These are phyloP conservation scores for Lathronympha strigana DNA, from an alignment of 2,888 invertebrate species.

Conservation along the genomic window DNA sequence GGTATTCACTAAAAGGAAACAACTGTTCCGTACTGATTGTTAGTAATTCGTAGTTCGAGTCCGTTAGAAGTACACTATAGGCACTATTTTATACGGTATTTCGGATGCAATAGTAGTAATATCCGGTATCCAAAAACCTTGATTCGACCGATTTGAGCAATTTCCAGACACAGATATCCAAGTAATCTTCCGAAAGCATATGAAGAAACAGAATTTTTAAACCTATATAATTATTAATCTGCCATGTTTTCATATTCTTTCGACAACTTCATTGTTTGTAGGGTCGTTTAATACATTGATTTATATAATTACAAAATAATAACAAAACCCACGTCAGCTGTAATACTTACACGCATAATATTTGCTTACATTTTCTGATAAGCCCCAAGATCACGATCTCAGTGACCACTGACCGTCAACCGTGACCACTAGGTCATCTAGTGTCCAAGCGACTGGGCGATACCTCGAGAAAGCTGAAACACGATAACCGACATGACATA, in stretches of 20 bases:
- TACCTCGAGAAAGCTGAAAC: slow-evolving; percentile 38
- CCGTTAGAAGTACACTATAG: slow-evolving; percentile 11
- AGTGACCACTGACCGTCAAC: slow-evolving; percentile 9
- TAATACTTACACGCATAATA: background rate
- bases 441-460: slow-evolving; percentile 25
- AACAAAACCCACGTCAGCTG: too few species aligned
- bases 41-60: slow-evolving; percentile 35
- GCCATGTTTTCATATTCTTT: too few species aligned
- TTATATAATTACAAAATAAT: too few species aligned
- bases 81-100: slow-evolving; percentile 2
- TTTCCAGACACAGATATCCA: too few species aligned
- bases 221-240: too few species aligned
- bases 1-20: slow-evolving; percentile 20
- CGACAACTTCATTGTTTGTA: too few species aligned
- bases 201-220: too few species aligned
- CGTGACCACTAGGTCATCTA: slow-evolving; percentile 35
- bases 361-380: slow-evolving; percentile 7
- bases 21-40: slow-evolving; percentile 46
- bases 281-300: too few species aligned
- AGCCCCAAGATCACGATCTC: slow-evolving; percentile 1
- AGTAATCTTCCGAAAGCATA: too few species aligned
- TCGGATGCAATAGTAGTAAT: too few species aligned
- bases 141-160: too few species aligned
- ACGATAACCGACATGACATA: slow-evolving; percentile 28
- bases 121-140: too few species aligned